Evolutionary conservation across 2,888 invertebrate genomes (phyloP).

Genomic region (Lasioglossum morio): DNA sequence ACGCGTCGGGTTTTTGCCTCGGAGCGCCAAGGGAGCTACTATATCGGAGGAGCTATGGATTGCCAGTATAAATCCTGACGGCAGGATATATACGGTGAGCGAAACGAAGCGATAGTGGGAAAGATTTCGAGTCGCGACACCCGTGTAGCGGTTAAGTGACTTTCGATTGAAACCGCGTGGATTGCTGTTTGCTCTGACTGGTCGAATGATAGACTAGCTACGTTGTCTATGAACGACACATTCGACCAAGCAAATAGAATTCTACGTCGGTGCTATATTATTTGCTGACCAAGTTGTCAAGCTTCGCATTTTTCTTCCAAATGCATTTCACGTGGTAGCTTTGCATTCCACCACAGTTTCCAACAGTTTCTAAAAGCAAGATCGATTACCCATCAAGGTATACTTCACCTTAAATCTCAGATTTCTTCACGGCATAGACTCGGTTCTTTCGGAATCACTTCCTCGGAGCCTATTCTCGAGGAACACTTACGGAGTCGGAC

Average conservation of each 20-base stretch:
- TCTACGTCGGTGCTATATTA: not conserved
- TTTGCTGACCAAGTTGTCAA: not conserved
- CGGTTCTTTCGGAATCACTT: not conserved
- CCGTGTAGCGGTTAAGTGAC: constrained; percentile 2
- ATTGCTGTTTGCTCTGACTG: not conserved
- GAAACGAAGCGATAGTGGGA: constrained; percentile 32
- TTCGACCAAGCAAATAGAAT: not conserved
- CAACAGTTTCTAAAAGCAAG: not conserved
- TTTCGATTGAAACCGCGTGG: constrained; percentile 16
- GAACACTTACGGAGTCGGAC: not conserved
- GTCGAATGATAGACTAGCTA: constrained; percentile 11
- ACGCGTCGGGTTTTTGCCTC: constrained; percentile 15
- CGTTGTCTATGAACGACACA: constrained; percentile 4
- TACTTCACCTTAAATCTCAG: not conserved
- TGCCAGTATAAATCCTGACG: constrained; percentile 42
- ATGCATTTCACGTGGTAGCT: not conserved
- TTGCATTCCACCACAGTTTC: not conserved
- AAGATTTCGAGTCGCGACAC: constrained; percentile 8
- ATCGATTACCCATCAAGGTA: not conserved
- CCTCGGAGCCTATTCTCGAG: not conserved
- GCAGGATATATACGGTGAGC: constrained; percentile 56
- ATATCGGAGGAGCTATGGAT: constrained; percentile 41
- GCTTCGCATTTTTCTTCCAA: not conserved
- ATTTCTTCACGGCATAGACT: not conserved
- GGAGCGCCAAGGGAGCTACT: constrained; percentile 20